phyloP scores from a whole-genome alignment of 2,888 invertebrate species.

The Drosophila yooni region DNA sequence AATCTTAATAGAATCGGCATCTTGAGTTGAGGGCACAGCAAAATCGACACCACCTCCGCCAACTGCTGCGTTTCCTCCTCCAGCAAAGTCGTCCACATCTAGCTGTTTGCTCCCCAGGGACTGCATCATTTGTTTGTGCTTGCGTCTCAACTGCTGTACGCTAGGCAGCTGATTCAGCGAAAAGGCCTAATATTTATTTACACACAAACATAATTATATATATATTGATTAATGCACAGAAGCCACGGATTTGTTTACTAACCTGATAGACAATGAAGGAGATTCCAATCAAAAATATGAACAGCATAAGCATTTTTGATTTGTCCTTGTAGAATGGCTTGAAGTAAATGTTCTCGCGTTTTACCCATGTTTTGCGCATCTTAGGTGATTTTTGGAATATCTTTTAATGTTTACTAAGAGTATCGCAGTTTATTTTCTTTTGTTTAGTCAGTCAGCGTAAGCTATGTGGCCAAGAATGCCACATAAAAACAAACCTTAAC shows the following conservation, averaged over 20 bases:
- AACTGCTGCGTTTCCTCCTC: constrained; percentile 25
- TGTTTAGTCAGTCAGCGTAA: constrained; percentile 37
- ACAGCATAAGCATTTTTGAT: constrained; percentile 84
- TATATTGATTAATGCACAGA: constrained; percentile 11
- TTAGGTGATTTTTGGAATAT: neutral
- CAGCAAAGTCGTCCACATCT: constrained; percentile 65
- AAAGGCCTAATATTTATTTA: constrained; percentile 79
- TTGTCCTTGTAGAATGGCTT: constrained; percentile 85
- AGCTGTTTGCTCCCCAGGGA: constrained; percentile 68
- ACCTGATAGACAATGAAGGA: constrained; percentile 73
- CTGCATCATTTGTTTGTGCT: constrained; percentile 70
- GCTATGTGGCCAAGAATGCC: constrained; percentile 48
- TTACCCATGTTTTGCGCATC: constrained; percentile 84
- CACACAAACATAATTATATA: neutral
- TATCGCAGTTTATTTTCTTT: constrained; percentile 46
- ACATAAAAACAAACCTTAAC: constrained; percentile 48
- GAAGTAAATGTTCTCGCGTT: constrained; percentile 84
- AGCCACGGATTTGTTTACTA: constrained; percentile 5
- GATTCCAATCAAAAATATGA: constrained; percentile 84
- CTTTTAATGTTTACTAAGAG: constrained; percentile 12
- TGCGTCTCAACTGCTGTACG: constrained; percentile 74
- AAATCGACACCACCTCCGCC: constrained; percentile 11
- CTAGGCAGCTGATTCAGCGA: constrained; percentile 85
- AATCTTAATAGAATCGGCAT: constrained; percentile 76
- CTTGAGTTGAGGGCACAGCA: constrained; percentile 33